These are phyloP conservation scores for Synanceia verrucosa DNA, from an alignment of 2,797 vertebrate genomes.

Conservation along the genomic window DNA sequence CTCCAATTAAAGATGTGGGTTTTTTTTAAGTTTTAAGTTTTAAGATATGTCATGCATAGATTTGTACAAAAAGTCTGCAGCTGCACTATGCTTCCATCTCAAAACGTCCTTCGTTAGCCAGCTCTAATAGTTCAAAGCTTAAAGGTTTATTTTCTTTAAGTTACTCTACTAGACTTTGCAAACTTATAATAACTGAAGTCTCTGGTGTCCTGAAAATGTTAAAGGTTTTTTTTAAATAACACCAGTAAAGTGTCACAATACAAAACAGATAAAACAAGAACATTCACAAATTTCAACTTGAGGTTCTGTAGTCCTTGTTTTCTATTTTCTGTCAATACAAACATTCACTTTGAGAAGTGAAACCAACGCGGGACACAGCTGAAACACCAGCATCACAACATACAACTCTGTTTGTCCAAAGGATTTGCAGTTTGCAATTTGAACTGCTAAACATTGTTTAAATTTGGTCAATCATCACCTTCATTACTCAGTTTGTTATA, in stretches of 20 bases:
- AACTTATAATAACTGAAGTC: constrained; percentile 33
- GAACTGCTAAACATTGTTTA: too few species aligned
- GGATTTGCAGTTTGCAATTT: constrained; percentile 17
- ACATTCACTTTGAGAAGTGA: constrained; percentile 23
- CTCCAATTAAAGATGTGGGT: constrained; percentile 34
- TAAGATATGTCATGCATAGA: constrained; percentile 81
- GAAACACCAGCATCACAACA: background rate
- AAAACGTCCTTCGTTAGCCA: background rate
- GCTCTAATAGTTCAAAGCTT: constrained; percentile 23
- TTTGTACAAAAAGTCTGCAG: constrained; percentile 69
- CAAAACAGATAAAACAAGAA: constrained; percentile 50
- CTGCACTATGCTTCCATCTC: constrained; percentile 61
- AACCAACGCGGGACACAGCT: constrained; percentile 5
- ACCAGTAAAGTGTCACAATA: constrained; percentile 11
- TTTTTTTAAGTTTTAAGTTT: constrained; percentile 31
- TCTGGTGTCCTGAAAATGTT: constrained; percentile 63
- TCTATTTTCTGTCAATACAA: constrained; percentile 17
- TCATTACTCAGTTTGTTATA: constrained; percentile 9
- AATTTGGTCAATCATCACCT: constrained; percentile 24
- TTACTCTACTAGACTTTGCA: constrained; percentile 23
- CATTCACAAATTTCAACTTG: constrained; percentile 45
- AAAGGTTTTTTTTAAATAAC: constrained; percentile 25
- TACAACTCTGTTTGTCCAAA: background rate
- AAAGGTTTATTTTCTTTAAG: constrained; percentile 51
- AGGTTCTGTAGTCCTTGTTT: constrained; percentile 32